A percentile compares a stretch with the other conserved stretches of the same genome.
Conservation (phyloP, 2,888 invertebrate genomes). For the Quadriops clusia region DNA sequence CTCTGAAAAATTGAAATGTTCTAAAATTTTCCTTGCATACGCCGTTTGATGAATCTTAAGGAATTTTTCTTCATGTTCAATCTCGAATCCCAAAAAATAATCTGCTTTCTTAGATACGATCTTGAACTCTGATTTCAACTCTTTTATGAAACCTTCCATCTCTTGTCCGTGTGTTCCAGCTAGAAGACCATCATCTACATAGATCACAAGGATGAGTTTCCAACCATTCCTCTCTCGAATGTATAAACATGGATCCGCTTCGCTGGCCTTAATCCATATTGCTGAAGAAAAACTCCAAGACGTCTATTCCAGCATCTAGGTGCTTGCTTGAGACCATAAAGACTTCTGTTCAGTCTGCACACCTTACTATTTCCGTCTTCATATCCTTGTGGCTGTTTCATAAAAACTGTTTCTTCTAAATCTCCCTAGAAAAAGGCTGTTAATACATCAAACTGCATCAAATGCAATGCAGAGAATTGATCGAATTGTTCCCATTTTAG, state of each 20-base stretch:
- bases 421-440: constrained; percentile 3
- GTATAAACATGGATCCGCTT: constrained; percentile 25
- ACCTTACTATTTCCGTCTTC: constrained; percentile 21
- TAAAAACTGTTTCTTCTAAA: constrained; percentile 17
- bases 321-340: constrained; percentile 31
- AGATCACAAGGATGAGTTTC: constrained; percentile 21
- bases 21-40: too few species aligned
- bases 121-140: constrained; percentile 13
- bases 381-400: constrained; percentile 27
- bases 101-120: too few species aligned
- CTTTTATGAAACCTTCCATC: constrained; percentile 9
- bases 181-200: constrained; percentile 27
- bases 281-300: constrained; percentile 22
- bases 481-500: too few species aligned
- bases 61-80: too few species aligned
- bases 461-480: too few species aligned
- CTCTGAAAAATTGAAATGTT: background rate
- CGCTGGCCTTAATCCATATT: constrained; percentile 20
- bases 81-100: too few species aligned
- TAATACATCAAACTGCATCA: too few species aligned
- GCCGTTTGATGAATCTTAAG: too few species aligned
- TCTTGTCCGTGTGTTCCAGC: constrained; percentile 9
- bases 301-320: constrained; percentile 26
- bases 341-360: constrained; percentile 24
- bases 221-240: constrained; percentile 11